phyloP scores from a whole-genome alignment of 2,797 vertebrate species.

The Selene dorsalis region DNA sequence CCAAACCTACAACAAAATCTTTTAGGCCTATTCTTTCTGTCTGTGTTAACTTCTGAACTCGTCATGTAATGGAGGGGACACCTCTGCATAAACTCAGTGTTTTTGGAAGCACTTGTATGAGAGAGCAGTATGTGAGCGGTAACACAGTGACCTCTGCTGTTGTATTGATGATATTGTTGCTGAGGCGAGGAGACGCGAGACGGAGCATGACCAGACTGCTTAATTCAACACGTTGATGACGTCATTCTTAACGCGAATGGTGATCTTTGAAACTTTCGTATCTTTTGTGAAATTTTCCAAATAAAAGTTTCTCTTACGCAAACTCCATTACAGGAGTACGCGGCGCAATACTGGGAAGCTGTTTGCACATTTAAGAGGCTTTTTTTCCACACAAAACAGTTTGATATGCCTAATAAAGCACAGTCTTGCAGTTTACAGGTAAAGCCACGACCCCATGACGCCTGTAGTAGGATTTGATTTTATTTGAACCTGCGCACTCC shows the following conservation, averaged over 20 bases:
- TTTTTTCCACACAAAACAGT: too few relatives aligned
- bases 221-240: too few relatives aligned
- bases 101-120: neutral
- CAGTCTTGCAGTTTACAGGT: too few relatives aligned
- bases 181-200: too few relatives aligned
- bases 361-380: neutral
- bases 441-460: too few relatives aligned
- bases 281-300: neutral
- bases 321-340: neutral
- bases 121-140: constrained; percentile 18
- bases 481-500: constrained; percentile 2
- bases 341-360: neutral
- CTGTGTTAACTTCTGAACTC: too few relatives aligned
- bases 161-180: neutral
- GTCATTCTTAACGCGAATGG: too few relatives aligned
- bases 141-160: constrained; percentile 69
- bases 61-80: neutral
- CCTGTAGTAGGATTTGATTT: too few relatives aligned
- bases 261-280: neutral
- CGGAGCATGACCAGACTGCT: neutral
- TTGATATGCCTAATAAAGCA: too few relatives aligned
- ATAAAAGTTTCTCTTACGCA: neutral
- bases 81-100: neutral
- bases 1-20: neutral
- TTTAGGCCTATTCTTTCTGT: too few relatives aligned